These are phyloP conservation scores for Trachythela sp. DNA, from an alignment of 64 coral and sea anemone genomes.

Conservation along the genomic window DNA sequence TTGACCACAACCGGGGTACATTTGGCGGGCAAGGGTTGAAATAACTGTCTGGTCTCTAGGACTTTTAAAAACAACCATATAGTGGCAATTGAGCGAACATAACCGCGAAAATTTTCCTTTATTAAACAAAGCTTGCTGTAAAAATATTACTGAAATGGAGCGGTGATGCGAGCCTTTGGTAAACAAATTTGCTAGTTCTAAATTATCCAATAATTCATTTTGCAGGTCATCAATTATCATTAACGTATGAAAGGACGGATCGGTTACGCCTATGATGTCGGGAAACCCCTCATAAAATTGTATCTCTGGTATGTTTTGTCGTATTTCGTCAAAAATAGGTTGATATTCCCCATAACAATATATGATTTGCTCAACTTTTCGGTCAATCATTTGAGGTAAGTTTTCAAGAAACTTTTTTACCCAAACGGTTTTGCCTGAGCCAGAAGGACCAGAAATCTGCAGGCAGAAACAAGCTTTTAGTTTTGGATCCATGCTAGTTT, in stretches of 20 bases:
- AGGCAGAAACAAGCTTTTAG: conserved; percentile 3
- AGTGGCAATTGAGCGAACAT: conserved; percentile 5
- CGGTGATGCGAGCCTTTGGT: conserved; percentile 29
- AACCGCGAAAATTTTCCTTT: neutral
- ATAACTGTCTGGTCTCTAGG: conserved; percentile 34
- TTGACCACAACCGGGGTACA: conserved; percentile 30
- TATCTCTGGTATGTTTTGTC: neutral
- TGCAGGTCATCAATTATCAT: neutral
- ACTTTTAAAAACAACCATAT: conserved; percentile 39
- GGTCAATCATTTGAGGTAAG: neutral
- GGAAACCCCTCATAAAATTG: neutral
- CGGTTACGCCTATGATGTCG: neutral
- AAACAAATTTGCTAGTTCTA: conserved; percentile 24
- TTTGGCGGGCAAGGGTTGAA: conserved; percentile 35
- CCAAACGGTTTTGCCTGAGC: neutral
- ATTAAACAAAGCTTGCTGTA: conserved; percentile 7
- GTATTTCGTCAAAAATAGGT: neutral
- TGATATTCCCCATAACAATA: neutral
- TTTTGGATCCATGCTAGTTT: conserved; percentile 1
- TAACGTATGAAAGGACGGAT: neutral
- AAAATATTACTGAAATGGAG: conserved; percentile 14
- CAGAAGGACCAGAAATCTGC: neutral
- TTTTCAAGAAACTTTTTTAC: conserved; percentile 13
- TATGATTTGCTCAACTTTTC: neutral
- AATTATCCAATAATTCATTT: neutral